Evolutionary conservation across 2,888 invertebrate species (phyloP).

Genomic region (Stratiomys singularior): DNA sequence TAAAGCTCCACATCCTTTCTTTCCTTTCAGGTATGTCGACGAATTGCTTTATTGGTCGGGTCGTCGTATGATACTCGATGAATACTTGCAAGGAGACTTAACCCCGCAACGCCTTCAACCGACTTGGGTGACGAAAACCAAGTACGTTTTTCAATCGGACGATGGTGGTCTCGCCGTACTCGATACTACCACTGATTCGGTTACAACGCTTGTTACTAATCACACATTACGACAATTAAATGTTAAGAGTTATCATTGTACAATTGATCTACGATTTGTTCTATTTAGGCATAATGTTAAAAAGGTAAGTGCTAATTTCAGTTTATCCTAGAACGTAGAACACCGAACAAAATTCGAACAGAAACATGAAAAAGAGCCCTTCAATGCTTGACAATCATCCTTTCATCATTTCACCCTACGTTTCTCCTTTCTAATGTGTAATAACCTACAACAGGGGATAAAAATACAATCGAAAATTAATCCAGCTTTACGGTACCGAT

Average conservation of each 20-base stretch:
- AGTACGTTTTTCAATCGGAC: conserved; percentile 87
- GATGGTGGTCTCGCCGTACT: conserved; percentile 84
- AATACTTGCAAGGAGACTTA: conserved; percentile 82
- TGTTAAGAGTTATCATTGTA: conserved; percentile 87
- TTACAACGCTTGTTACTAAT: conserved; percentile 84
- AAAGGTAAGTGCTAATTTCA: conserved; percentile 72
- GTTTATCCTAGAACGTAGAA: too few relatives aligned
- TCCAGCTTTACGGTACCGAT: too few relatives aligned
- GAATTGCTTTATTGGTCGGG: conserved; percentile 90
- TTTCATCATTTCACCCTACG: too few relatives aligned
- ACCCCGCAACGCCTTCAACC: conserved; percentile 79
- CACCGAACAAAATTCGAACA: too few relatives aligned
- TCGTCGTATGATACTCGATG: conserved; percentile 84
- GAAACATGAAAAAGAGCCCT: too few relatives aligned
- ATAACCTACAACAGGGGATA: too few relatives aligned
- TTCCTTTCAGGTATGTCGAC: conserved; percentile 77
- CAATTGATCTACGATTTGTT: conserved; percentile 85
- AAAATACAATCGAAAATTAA: too few relatives aligned
- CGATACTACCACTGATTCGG: conserved; percentile 81
- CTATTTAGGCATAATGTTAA: conserved; percentile 90
- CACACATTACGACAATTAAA: conserved; percentile 88
- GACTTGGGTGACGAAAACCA: conserved; percentile 83
- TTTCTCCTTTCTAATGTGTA: too few relatives aligned
- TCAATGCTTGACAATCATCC: too few relatives aligned
- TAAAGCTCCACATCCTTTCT: too few relatives aligned